These are phyloP conservation scores for Bergia puertoricense DNA, from an alignment of 92 coral and sea anemone genomes.

Conservation along the genomic window DNA sequence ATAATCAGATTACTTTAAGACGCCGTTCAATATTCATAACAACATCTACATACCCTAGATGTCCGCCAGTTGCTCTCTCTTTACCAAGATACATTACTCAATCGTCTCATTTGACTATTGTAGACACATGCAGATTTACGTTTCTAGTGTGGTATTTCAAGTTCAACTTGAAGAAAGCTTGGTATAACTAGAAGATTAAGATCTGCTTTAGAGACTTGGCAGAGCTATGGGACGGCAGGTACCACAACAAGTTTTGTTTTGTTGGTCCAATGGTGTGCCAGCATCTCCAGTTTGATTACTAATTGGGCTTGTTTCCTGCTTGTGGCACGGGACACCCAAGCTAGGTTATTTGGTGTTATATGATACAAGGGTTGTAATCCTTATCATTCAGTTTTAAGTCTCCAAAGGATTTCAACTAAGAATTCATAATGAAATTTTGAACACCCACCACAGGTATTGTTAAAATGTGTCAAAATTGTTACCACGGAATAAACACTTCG, in stretches of 20 bases:
- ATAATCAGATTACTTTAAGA: neutral
- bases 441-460: neutral
- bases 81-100: neutral
- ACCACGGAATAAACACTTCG: neutral
- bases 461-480: no score
- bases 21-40: constrained; percentile 5
- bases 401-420: neutral
- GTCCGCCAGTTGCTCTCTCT: neutral
- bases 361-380: neutral
- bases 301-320: constrained; percentile 22
- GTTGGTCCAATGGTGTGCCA: constrained; percentile 7
- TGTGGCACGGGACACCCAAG: constrained; percentile 30
- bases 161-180: neutral
- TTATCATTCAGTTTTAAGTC: neutral
- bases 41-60: constrained; percentile 15
- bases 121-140: neutral
- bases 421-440: neutral
- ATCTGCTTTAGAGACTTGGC: neutral
- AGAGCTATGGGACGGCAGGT: constrained; percentile 14
- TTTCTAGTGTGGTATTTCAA: neutral
- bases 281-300: neutral
- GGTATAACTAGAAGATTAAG: neutral
- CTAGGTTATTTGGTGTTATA: neutral
- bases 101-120: neutral
- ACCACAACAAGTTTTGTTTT: constrained; percentile 24